Conservation (phyloP, 2,113 vertebrate genomes). For the Phocoena sinus region DNA sequence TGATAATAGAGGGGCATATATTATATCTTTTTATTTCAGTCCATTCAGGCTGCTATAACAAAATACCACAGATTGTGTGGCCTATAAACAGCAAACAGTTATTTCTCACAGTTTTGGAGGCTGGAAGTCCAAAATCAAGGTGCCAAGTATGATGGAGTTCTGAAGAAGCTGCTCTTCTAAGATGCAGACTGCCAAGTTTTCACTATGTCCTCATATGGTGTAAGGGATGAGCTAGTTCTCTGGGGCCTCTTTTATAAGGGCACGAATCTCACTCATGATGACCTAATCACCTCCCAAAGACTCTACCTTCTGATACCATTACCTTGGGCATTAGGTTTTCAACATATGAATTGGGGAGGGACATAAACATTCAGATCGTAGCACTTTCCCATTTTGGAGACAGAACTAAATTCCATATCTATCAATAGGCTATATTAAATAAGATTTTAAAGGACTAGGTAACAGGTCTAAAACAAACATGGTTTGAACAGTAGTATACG, state of each 20-base stretch:
- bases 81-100: background rate
- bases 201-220: too few species aligned
- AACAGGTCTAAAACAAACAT: background rate
- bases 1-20: background rate
- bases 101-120: background rate
- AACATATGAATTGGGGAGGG: background rate
- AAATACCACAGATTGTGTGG: background rate
- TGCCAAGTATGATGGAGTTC: background rate
- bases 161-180: background rate
- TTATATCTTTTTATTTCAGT: background rate
- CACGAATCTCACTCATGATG: background rate
- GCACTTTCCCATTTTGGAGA: background rate
- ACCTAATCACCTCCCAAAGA: background rate
- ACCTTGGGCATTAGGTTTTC: background rate
- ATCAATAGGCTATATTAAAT: background rate
- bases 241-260: background rate
- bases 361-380: background rate
- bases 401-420: background rate
- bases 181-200: background rate
- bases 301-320: background rate
- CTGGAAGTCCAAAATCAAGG: background rate
- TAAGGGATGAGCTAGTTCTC: background rate
- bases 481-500: background rate
- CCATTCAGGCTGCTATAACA: background rate
- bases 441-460: background rate